Evolutionary conservation across 1,140 invertebrate species (phyloP), one percentile per base, ranked within the genome.

Genomic region (Cyphomyrmex costatus): DNA sequence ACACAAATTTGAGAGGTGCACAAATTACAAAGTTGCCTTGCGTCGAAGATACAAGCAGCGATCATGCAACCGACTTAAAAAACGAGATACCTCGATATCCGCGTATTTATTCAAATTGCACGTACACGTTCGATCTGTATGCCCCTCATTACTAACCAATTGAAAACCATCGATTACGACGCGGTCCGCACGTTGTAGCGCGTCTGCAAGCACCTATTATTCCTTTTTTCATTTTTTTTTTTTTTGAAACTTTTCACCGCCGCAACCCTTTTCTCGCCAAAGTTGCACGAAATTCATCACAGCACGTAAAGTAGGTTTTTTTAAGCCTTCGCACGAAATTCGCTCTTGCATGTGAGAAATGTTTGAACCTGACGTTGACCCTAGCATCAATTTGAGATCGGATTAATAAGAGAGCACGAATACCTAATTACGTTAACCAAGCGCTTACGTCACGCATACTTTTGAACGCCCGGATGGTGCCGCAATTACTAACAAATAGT

Each of bases 21-120:
- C 27, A 70, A 51, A 84, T 71, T 56, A 30, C 24, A 49, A 71
- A 83, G 70, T 42, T 46, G 65, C 58, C 56, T 60, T 21, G 51
- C 46, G 24, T 68, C 19, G 10, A 68, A 27, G 49, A 14, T 46
- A 65, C 10, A 46, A 63, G 60, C 51, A 19, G 14, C 27, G 60
- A 65, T 89, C 88, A 71, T 85, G 87, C 88, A 83, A 89, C 46
- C 42, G 42, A 12, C 21, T 66, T 36, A 27, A 14, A 27, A 14
- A 53, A n/a, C 30, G 70, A 80, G 76, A 19, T 65, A 63, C 63
- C 56, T 60, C 68, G 60, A 49, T 16, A 36, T 33, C 51, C 63
- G 88, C 65, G 60, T 60, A 61, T 87, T 90, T 89, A 90, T 90
- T 87, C 88, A 89, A 90, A 90, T 90, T 90, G 85, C 58, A 49